Conservation (phyloP, 2,888 invertebrate species). For the Eupithecia inturbata region DNA sequence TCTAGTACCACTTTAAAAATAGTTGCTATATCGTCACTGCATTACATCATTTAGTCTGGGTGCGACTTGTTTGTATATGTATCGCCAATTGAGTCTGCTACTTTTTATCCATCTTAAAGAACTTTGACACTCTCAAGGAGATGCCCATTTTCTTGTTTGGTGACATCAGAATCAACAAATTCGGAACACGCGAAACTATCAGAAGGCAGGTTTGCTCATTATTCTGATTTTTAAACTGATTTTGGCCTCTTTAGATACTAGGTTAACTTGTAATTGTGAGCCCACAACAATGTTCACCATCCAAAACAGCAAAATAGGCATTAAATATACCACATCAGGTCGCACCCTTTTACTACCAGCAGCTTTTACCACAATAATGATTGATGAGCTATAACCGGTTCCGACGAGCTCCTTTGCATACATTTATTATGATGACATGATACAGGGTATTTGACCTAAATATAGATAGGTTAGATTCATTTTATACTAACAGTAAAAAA, state of each 20-base stretch:
- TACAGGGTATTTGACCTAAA: constrained; percentile 28
- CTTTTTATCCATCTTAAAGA: constrained; percentile 43
- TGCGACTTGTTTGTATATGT: constrained; percentile 64
- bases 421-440: constrained; percentile 27
- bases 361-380: constrained; percentile 65
- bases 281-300: background rate
- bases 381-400: constrained; percentile 72
- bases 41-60: constrained; percentile 71
- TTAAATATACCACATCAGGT: constrained; percentile 25
- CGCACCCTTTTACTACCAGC: constrained; percentile 46
- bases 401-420: constrained; percentile 54
- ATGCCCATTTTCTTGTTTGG: constrained; percentile 21
- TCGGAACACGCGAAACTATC: background rate
- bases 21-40: constrained; percentile 65
- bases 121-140: constrained; percentile 33
- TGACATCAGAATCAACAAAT: constrained; percentile 5
- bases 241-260: background rate
- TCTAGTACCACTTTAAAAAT: constrained; percentile 59
- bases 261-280: background rate
- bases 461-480: background rate
- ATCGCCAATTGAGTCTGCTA: constrained; percentile 59
- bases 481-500: background rate
- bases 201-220: background rate
- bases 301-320: constrained; percentile 5
- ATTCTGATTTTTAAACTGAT: background rate